Conservation (phyloP, 2,113 vertebrate species). For the Hemichromis elongatus region DNA sequence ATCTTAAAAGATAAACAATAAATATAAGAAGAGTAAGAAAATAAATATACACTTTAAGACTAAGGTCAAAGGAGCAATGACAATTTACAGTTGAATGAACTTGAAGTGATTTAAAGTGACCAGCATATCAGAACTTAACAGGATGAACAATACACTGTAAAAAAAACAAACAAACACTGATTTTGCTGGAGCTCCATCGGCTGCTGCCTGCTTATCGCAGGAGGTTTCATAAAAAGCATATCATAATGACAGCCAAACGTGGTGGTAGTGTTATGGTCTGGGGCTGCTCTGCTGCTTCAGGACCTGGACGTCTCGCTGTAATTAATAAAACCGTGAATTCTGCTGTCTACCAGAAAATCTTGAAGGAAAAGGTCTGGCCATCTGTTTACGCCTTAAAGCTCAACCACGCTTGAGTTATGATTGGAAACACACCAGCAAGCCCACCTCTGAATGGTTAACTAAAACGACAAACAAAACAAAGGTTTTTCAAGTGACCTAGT, state of each 20-base stretch:
- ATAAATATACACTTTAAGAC: too few species aligned
- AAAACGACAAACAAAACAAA: rapidly evolving
- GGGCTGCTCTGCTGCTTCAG: not conserved
- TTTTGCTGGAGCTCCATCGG: too few species aligned
- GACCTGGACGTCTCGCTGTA: not conserved
- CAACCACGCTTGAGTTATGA: not conserved
- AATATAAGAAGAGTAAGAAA: too few species aligned
- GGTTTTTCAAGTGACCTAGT: not conserved
- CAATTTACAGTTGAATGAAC: too few species aligned
- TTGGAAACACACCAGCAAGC: not conserved
- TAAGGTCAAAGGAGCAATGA: too few species aligned
- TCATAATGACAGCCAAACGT: not conserved
- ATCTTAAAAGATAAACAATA: too few species aligned
- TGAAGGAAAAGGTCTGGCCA: rapidly evolving
- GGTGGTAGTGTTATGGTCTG: not conserved
- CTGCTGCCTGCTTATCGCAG: too few species aligned
- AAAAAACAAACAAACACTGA: too few species aligned
- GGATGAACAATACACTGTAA: too few species aligned
- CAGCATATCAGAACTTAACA: too few species aligned
- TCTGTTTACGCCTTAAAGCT: not conserved
- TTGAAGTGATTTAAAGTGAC: too few species aligned
- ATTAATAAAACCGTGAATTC: not conserved
- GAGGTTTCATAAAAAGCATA: not conserved
- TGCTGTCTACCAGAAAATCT: not conserved
- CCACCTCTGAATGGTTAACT: not conserved